These are phyloP conservation scores for Melopsittacus undulatus DNA, from an alignment of 2,797 vertebrate genomes.

Conservation along the genomic window DNA sequence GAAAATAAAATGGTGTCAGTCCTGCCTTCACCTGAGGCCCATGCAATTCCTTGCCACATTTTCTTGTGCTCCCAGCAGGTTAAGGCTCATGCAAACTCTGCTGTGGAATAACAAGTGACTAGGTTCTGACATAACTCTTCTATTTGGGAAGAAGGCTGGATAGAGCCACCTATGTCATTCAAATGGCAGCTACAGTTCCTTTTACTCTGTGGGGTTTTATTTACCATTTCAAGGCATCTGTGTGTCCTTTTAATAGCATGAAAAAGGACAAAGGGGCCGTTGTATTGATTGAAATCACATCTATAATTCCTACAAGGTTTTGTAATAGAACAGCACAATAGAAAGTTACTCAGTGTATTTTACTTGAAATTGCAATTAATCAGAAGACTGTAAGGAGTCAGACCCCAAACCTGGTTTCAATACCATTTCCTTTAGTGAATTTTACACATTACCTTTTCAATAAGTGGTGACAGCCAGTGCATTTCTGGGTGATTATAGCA, in stretches of 20 bases:
- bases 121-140: background rate
- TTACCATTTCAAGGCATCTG: background rate
- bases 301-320: constrained; percentile 20
- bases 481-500: constrained; percentile 69
- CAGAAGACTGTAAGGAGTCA: constrained; percentile 40
- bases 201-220: background rate
- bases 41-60: background rate
- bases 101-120: background rate
- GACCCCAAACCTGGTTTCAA: constrained; percentile 50
- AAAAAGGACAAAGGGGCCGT: background rate
- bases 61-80: background rate
- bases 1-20: background rate
- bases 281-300: constrained; percentile 20
- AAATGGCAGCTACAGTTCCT: background rate
- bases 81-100: background rate
- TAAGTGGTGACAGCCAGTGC: constrained; percentile 68
- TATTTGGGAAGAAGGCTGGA: background rate
- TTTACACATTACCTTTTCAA: constrained; percentile 61
- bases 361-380: constrained; percentile 60
- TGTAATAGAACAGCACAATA: constrained; percentile 24
- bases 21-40: background rate
- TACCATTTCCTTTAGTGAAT: constrained; percentile 59
- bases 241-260: background rate
- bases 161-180: constrained; percentile 8
- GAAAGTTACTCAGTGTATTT: constrained; percentile 55